These are phyloP conservation scores for Pristionchus mayeri DNA, from an alignment of 2,888 invertebrate species.

Conservation along the genomic window DNA sequence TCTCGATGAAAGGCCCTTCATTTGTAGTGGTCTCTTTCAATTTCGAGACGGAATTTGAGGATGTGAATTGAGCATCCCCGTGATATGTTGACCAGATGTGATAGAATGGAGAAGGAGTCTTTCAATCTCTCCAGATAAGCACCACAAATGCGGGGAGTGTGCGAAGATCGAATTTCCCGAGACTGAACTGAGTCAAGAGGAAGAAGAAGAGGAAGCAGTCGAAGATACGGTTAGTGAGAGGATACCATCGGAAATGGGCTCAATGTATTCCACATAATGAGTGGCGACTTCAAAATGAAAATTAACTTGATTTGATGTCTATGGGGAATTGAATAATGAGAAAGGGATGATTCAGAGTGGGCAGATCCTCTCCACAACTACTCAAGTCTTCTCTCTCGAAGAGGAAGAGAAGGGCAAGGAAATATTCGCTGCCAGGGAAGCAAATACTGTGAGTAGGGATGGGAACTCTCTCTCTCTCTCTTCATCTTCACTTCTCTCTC, in stretches of 20 bases:
- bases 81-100: no score
- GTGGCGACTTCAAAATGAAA: no score
- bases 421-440: not conserved
- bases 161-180: constrained; percentile 46
- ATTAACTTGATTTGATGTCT: no score
- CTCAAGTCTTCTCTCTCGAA: not conserved
- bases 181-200: not conserved
- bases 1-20: no score
- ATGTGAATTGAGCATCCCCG: no score
- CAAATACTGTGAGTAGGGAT: constrained; percentile 31
- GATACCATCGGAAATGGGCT: no score
- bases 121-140: constrained; percentile 23
- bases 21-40: no score
- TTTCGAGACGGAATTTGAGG: no score
- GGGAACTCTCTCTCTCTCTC: not conserved
- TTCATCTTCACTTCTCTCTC: not conserved
- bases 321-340: not conserved
- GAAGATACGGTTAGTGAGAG: constrained; percentile 36
- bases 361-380: not conserved
- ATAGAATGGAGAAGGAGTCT: no score
- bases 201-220: constrained; percentile 7
- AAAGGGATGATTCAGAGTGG: no score
- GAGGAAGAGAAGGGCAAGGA: not conserved
- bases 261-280: no score
- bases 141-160: constrained; percentile 47